Evolutionary conservation across 2,797 vertebrate genomes (phyloP).

Genomic region (Naso thynnoides): DNA sequence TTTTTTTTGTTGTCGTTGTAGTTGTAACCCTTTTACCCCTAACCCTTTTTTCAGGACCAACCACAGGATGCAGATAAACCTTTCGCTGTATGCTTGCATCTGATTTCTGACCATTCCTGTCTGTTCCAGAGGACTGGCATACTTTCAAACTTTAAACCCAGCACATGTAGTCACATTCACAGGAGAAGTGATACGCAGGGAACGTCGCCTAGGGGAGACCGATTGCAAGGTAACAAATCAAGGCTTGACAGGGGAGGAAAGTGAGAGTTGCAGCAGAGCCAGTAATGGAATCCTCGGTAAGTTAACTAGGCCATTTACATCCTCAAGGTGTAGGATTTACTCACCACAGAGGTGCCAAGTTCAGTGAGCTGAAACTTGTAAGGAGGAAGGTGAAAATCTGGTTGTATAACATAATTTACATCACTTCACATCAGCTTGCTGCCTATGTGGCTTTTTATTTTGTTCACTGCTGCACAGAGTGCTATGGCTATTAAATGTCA

Average conservation of each 20-base stretch:
- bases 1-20: too few relatives aligned
- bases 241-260: constrained; percentile 52
- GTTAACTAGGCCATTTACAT: constrained; percentile 71
- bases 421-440: constrained; percentile 10
- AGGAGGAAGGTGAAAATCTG: constrained; percentile 23
- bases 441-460: neutral
- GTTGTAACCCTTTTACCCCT: too few relatives aligned
- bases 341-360: constrained; percentile 20
- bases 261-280: constrained; percentile 59
- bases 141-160: constrained; percentile 37
- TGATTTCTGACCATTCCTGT: neutral
- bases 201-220: constrained; percentile 47
- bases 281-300: constrained; percentile 69
- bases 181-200: constrained; percentile 53
- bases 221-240: constrained; percentile 68
- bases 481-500: constrained; percentile 17
- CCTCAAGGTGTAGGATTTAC: constrained; percentile 47
- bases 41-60: too few relatives aligned
- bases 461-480: constrained; percentile 6
- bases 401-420: constrained; percentile 27
- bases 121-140: neutral
- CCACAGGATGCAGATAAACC: neutral
- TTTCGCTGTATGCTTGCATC: neutral
- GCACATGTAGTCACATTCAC: constrained; percentile 38
- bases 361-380: constrained; percentile 24